A percentile compares a stretch with the other conserved stretches of the same genome.
Conservation (phyloP, 1,140 invertebrate genomes). For the Acromyrmex echinatior region DNA sequence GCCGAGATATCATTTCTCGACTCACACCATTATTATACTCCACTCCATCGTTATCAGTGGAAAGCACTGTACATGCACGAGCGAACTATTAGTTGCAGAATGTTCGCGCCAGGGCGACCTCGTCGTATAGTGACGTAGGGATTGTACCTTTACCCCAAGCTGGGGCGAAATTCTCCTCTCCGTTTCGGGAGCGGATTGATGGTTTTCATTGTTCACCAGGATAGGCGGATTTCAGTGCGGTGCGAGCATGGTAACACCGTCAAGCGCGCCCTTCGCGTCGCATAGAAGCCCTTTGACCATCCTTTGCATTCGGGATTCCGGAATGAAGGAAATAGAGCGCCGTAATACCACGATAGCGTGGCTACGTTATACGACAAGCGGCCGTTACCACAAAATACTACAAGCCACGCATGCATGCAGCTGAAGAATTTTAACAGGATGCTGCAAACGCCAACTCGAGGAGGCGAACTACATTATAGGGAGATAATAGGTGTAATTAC, state of each 20-base stretch:
- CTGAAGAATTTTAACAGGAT: conserved; percentile 68
- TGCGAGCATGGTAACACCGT: conserved; percentile 66
- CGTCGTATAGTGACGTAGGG: conserved; percentile 52
- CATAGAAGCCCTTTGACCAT: conserved; percentile 77
- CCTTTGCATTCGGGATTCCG: conserved; percentile 72
- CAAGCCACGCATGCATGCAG: conserved; percentile 43
- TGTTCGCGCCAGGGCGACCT: conserved; percentile 54
- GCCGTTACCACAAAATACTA: conserved; percentile 66
- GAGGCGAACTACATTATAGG: conserved; percentile 41
- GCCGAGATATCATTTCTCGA: conserved; percentile 6
- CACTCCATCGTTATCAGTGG: conserved; percentile 40
- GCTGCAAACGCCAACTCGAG: background rate
- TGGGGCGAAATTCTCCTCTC: conserved; percentile 65
- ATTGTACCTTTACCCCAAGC: conserved; percentile 28
- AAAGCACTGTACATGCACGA: conserved; percentile 51
- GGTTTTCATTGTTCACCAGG: conserved; percentile 80
- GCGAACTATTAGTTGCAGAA: conserved; percentile 62
- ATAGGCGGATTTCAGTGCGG: conserved; percentile 74
- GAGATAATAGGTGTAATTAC: conserved; percentile 43
- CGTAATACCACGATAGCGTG: conserved; percentile 62
- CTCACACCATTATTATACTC: conserved; percentile 35
- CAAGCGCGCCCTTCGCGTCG: conserved; percentile 68
- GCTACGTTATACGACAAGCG: conserved; percentile 28
- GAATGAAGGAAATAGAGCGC: conserved; percentile 69
- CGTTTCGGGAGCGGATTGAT: conserved; percentile 78